These are phyloP conservation scores for Leptinotarsa lineolata DNA, from an alignment of 1,140 invertebrate species.

Conservation along the genomic window DNA sequence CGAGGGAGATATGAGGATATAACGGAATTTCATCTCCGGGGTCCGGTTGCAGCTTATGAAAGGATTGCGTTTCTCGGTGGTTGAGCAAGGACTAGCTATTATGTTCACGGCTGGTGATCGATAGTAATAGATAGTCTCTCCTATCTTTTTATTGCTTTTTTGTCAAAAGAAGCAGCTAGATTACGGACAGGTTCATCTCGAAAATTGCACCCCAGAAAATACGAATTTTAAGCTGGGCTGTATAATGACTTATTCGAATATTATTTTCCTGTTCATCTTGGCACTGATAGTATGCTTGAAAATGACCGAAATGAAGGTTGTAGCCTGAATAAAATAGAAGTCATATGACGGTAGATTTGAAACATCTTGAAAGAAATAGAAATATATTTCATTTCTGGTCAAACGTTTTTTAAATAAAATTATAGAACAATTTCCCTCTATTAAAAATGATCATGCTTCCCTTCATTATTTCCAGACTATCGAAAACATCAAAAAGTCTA, in stretches of 20 bases:
- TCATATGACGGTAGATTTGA: too few species aligned
- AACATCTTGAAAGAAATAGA: too few species aligned
- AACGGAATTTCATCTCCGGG: neutral
- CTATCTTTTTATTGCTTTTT: neutral
- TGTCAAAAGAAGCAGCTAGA: neutral
- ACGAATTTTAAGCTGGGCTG: neutral
- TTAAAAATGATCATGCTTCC: too few species aligned
- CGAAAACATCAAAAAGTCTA: too few species aligned
- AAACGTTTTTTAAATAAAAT: too few species aligned
- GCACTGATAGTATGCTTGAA: neutral
- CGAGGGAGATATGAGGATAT: slow-evolving; percentile 8
- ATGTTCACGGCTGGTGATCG: neutral
- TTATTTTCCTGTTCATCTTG: neutral
- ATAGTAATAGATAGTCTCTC: neutral
- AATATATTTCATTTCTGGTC: too few species aligned
- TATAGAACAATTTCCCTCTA: too few species aligned
- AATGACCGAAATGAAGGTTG: too few species aligned
- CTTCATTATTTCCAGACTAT: too few species aligned
- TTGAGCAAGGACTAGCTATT: neutral
- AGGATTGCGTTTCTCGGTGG: neutral
- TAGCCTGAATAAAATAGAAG: too few species aligned
- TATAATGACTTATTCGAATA: too few species aligned
- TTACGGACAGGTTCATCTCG: neutral
- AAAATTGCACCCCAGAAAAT: too few species aligned
- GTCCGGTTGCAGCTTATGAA: neutral